Percentiles rank a stretch among this genome's conserved stretches.
phyloP scores from a whole-genome alignment of 1,140 invertebrate genomes.

The Aphis gossypii region DNA sequence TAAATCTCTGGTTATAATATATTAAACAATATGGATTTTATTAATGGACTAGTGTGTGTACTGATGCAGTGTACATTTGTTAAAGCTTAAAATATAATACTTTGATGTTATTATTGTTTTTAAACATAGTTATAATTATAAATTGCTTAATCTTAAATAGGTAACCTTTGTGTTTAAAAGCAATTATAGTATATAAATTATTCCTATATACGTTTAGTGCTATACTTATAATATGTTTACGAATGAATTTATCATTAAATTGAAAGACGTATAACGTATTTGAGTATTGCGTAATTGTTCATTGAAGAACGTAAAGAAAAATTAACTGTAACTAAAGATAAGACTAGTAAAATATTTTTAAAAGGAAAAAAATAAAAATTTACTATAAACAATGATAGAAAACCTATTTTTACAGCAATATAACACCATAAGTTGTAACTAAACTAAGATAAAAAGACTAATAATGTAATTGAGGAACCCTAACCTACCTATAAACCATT shows the following conservation, averaged over 20 bases:
- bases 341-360: not conserved
- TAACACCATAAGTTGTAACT: not conserved
- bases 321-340: not conserved
- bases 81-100: not conserved
- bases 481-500: too few species aligned
- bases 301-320: not conserved
- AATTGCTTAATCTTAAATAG: not conserved
- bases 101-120: conserved; percentile 23
- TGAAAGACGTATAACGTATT: not conserved
- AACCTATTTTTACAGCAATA: not conserved
- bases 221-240: not conserved
- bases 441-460: not conserved
- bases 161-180: conserved; percentile 22
- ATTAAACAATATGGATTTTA: not conserved
- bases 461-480: not conserved
- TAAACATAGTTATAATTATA: not conserved
- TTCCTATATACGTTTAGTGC: not conserved
- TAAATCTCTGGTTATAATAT: not conserved
- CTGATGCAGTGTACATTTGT: not conserved
- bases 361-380: not conserved
- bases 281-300: not conserved
- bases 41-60: not conserved
- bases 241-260: not conserved
- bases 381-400: not conserved
- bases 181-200: not conserved